Percentiles rank a stretch among this genome's conserved stretches.
Conservation (phyloP, 2,113 vertebrate genomes). For the Pituophis catenifer region DNA sequence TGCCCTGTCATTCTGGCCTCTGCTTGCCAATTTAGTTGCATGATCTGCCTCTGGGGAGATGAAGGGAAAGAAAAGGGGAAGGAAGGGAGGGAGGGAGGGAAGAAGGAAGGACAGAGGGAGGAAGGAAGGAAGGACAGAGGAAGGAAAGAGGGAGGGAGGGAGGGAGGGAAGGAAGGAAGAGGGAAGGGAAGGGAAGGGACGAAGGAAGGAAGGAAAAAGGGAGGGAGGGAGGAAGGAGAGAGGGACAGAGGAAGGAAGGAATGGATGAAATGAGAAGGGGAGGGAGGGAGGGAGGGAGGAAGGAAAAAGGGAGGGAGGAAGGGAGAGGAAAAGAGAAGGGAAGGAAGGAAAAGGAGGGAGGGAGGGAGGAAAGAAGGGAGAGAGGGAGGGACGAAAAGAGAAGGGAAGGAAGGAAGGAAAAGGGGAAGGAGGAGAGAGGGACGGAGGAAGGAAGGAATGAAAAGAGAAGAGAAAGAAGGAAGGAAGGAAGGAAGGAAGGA, state of each 20-base stretch:
- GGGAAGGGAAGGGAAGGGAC: background rate
- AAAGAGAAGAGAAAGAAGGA: slow-evolving; percentile 30
- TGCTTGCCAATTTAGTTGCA: slow-evolving; percentile 33
- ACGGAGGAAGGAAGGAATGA: rapidly evolving
- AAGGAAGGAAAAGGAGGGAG: background rate
- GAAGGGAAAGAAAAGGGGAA: background rate
- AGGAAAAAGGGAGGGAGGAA: background rate
- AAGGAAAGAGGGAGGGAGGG: rapidly evolving
- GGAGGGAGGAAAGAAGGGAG: background rate
- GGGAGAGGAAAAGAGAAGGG: background rate
- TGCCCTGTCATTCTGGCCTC: slow-evolving; percentile 33
- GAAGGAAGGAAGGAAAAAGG: background rate
- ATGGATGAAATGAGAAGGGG: background rate
- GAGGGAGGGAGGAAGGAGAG: rapidly evolving
- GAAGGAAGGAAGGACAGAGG: background rate
- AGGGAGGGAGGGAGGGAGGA: background rate
- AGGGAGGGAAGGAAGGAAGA: background rate
- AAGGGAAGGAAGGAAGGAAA: background rate
- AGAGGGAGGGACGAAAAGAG: rapidly evolving
- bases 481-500: slow-evolving; percentile 33
- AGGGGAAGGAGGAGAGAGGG: background rate
- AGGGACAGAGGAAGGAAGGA: background rate
- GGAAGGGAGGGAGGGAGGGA: background rate
- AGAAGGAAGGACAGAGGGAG: slow-evolving; percentile 21
- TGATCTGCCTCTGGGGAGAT: slow-evolving; percentile 21